Base-by-base conservation (phyloP, 2,888 invertebrate species). In the Lysandra coridon region DNA sequence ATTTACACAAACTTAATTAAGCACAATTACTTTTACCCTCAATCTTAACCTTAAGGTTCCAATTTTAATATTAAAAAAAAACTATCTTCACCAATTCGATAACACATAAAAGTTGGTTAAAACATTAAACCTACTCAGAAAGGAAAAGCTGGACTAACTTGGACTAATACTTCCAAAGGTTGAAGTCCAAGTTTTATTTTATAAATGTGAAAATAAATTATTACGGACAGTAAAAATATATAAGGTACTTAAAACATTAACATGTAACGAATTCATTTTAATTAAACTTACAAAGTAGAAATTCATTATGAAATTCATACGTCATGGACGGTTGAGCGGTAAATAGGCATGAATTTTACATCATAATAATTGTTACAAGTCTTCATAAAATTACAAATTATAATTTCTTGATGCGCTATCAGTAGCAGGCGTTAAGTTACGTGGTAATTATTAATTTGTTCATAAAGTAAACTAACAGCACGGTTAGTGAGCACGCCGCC, bases 371-470 rank as follows among this genome's bases (percentile, higher is more conserved):
- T 83, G 86, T 86, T 88, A 88, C 90, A 90, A 87, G 85, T 82
- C 84, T 85, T 89, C 88, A 85, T 90, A 90, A 91, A 93, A 91
- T 92, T 91, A 90, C 88, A 91, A 89, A 93, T 93, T 92, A 92
- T 92, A 91, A 90, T 92, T 90, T 91, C 90, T 92, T 92, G 94
- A 93, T 93, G 88, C 88, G 85, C 85, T 93, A 94, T 94, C 93
- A 83, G 85, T 85, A 84, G 84, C 84, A 84, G 83, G 83, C 84
- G 83, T 82, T 83, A 81, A 87, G 89, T 88, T 86, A 85, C 85
- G 84, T 85, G 85, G 85, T 86, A 88, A 89, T 90, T 91, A 91
- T 89, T 91, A 92, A 93, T 91, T 91, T 90, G 91, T 90, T 90
- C 89, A 89, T 91, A 90, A 91, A 89, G 84, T 85, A 86, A 86